Base-by-base conservation (phyloP, 2,888 invertebrate species). In the Bugulina stolonifera region DNA sequence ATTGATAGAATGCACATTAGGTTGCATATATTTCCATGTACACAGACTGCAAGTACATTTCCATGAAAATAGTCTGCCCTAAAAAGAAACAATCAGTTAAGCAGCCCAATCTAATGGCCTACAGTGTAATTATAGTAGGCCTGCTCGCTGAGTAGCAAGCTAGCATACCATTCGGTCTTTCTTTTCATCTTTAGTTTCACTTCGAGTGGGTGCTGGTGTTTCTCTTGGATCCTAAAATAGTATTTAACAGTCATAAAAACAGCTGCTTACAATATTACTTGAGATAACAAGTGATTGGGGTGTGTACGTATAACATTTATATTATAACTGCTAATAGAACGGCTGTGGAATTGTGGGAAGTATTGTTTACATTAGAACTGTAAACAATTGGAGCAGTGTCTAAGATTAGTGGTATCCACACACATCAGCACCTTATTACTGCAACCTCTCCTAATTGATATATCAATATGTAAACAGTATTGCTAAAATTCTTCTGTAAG, bases 161-260 rank as follows among this genome's bases (percentile, higher is more conserved):
- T 10, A 43, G 18, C 75, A 75, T 78, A 86, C 86, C 77, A 94
- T 88, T 73, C 96, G 86, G 82, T 97, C 97, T 71, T 93, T 83
- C 0, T 94, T 88, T 85, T 99, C 97, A 81, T 97, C 97, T 55
- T 93, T 88, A 0, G 96, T 98, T 87, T 98, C 98, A 72, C 95
- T 93, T 71, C 93, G 88, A 0, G 93, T 92, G 0, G 97, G 96
- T 0, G 95, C 93, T 1, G 99, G 98, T 22, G 98, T 97, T 79
- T 98, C 96, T 79, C 93, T 91, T 0, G 98, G 96, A 85, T 97
- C 93, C 93, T 96, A 79, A 10, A 82, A 76, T 27, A 64, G 32
- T 25, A 64, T 43, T 43, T 43, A 43, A n/a, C n/a, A n/a, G n/a
- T n/a, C 43, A 43, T 18, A 5, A 5, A 10, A 18, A 18, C 43